A percentile compares a stretch with the other conserved stretches of the same genome.
These are phyloP conservation scores for Stenodema calcarata DNA, from an alignment of 2,888 invertebrate genomes.

Conservation along the genomic window DNA sequence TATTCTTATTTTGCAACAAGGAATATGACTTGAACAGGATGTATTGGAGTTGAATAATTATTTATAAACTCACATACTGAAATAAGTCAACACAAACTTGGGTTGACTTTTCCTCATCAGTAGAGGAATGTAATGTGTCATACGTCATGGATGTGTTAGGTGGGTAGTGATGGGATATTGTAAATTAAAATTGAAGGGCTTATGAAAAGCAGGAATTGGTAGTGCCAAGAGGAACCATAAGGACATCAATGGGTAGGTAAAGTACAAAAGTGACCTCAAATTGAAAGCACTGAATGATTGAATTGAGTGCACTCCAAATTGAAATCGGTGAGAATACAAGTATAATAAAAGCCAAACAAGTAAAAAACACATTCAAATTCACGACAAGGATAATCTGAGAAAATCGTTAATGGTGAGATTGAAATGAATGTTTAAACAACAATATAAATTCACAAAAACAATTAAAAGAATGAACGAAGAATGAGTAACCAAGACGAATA, in stretches of 20 bases:
- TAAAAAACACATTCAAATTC: not conserved
- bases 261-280: not conserved
- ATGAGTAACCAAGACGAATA: not conserved
- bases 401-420: not conserved
- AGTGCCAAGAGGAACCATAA: not conserved
- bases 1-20: too few species aligned
- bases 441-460: not conserved
- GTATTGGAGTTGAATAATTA: too few species aligned
- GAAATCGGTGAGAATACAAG: not conserved
- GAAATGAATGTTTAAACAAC: not conserved
- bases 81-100: too few species aligned
- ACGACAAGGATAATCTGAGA: not conserved
- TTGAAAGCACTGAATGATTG: not conserved
- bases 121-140: too few species aligned
- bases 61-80: too few species aligned
- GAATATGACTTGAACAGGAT: too few species aligned
- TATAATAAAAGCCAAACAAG: not conserved
- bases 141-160: too few species aligned
- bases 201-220: not conserved
- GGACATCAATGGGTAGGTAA: slow-evolving; percentile 14
- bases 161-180: too few species aligned
- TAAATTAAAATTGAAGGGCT: too few species aligned
- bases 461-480: not conserved
- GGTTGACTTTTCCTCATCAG: too few species aligned
- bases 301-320: too few species aligned